Conservation (phyloP, 2,888 invertebrate genomes). For the Drosophila mercatorum region DNA sequence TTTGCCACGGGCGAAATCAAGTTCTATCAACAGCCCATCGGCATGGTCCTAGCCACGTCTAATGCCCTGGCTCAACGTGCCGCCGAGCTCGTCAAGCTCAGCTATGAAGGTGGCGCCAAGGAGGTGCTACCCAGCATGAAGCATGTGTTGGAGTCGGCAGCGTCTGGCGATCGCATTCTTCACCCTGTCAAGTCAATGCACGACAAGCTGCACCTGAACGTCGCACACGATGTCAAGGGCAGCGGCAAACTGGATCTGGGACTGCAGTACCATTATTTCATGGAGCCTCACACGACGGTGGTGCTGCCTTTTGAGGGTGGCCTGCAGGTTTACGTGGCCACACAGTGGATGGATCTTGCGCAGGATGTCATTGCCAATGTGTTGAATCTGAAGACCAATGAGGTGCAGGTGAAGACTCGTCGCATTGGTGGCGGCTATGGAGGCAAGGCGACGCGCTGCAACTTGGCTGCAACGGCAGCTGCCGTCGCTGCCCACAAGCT, state of each 20-base stretch:
- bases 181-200: slow-evolving; percentile 72
- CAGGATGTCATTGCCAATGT: slow-evolving; percentile 87
- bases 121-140: slow-evolving; percentile 80
- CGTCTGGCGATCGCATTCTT: slow-evolving; percentile 64
- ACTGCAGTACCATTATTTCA: slow-evolving; percentile 90
- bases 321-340: slow-evolving; percentile 88
- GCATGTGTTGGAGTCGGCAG: slow-evolving; percentile 85
- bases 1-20: slow-evolving; percentile 75
- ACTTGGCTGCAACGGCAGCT: slow-evolving; percentile 87
- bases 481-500: slow-evolving; percentile 88
- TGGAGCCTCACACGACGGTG: slow-evolving; percentile 90
- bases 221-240: slow-evolving; percentile 53
- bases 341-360: slow-evolving; percentile 88
- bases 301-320: slow-evolving; percentile 90
- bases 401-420: slow-evolving; percentile 89
- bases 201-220: slow-evolving; percentile 49
- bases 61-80: slow-evolving; percentile 87
- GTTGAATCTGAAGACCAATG: slow-evolving; percentile 87
- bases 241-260: slow-evolving; percentile 87
- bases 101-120: slow-evolving; percentile 83
- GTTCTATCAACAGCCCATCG: slow-evolving; percentile 91
- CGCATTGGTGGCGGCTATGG: slow-evolving; percentile 94
- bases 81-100: slow-evolving; percentile 86
- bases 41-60: slow-evolving; percentile 89
- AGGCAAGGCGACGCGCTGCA: slow-evolving; percentile 88